phyloP scores from a whole-genome alignment of 2,113 vertebrate genomes.

The Alaudala cheleensis region DNA sequence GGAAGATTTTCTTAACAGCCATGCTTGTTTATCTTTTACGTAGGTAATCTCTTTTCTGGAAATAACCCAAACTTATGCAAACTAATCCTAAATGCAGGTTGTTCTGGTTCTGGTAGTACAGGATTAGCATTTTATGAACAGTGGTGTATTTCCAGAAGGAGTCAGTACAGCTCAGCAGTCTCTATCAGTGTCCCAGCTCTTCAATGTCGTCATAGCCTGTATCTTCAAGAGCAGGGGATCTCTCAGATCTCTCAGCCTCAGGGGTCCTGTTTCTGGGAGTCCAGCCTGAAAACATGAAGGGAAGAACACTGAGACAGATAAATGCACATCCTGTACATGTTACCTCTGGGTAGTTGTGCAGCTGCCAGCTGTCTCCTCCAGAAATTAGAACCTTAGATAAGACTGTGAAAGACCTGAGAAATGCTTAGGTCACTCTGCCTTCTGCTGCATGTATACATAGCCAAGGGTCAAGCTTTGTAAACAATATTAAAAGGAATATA shows the following conservation, averaged over 20 bases:
- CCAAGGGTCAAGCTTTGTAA: neutral
- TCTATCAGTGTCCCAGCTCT: neutral
- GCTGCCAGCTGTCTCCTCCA: neutral
- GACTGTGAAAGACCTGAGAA: neutral
- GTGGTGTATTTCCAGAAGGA: neutral
- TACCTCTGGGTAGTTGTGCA: neutral
- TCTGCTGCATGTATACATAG: neutral
- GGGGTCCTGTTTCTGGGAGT: neutral
- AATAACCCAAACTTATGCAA: neutral
- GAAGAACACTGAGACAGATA: neutral
- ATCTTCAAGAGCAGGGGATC: neutral
- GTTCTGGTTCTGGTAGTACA: neutral
- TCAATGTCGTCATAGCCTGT: neutral
- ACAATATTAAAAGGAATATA: neutral
- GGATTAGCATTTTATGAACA: neutral
- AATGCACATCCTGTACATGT: fast-evolving
- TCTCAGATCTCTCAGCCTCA: neutral
- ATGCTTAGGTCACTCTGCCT: neutral
- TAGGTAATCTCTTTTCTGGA: neutral
- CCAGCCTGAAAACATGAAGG: constrained; percentile 3
- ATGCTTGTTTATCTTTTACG: neutral
- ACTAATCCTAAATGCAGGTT: neutral
- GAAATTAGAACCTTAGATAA: neutral
- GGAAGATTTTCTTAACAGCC: neutral
- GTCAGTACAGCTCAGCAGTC: neutral